A percentile compares a stretch with the other conserved stretches of the same genome.
Conservation (phyloP, 2,888 invertebrate genomes). For the Euphydryas editha region DNA sequence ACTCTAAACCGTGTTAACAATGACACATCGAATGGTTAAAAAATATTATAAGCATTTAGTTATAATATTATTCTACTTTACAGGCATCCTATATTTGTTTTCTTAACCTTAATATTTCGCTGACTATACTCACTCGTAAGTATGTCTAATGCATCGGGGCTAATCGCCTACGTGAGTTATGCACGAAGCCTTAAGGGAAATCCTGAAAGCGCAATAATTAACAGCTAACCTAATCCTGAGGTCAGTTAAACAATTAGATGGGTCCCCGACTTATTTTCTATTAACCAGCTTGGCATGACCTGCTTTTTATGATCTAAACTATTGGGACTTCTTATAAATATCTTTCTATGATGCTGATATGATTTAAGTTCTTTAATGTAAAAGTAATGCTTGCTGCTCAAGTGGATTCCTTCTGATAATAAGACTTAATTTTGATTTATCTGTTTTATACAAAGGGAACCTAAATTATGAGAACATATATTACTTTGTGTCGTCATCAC, state of each 20-base stretch:
- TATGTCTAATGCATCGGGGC: constrained; percentile 42
- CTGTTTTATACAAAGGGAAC: too few relatives aligned
- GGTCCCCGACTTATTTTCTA: constrained; percentile 38
- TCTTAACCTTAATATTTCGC: background rate
- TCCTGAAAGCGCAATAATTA: constrained; percentile 71
- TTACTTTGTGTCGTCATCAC: too few relatives aligned
- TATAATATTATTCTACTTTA: too few relatives aligned
- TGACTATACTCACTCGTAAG: constrained; percentile 13
- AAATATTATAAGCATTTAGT: too few relatives aligned
- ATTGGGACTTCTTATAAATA: background rate
- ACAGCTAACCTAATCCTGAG: constrained; percentile 64
- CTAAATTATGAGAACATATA: too few relatives aligned
- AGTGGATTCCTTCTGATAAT: too few relatives aligned
- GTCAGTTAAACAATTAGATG: constrained; percentile 70
- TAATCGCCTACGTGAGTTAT: constrained; percentile 55
- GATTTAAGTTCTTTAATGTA: background rate
- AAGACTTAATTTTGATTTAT: too few relatives aligned
- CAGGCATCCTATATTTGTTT: background rate
- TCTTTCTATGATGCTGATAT: background rate
- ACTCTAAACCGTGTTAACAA: too few relatives aligned
- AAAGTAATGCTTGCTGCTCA: background rate
- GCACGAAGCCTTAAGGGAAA: constrained; percentile 57
- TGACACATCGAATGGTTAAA: too few relatives aligned
- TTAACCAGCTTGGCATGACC: constrained; percentile 23
- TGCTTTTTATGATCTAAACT: constrained; percentile 9